Percentiles rank a stretch among this genome's conserved stretches.
Evolutionary conservation across 2,888 invertebrate genomes (phyloP).

Genomic region (Apotomis capreana): DNA sequence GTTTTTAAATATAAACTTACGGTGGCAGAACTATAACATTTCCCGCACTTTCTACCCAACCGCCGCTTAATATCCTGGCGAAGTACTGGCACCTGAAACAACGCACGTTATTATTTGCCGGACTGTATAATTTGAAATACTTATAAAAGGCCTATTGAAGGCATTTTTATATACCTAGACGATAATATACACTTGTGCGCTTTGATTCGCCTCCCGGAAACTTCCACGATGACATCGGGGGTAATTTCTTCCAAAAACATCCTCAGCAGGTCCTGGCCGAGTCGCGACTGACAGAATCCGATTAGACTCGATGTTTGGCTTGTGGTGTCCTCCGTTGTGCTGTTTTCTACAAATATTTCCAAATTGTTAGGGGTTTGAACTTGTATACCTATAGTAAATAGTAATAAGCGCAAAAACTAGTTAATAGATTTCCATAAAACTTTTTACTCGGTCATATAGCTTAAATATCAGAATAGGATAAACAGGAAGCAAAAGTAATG

Average conservation of each 20-base stretch:
- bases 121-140: too few relatives aligned
- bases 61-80: constrained; percentile 94
- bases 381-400: neutral
- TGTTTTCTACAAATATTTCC: constrained; percentile 60
- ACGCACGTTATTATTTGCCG: constrained; percentile 39
- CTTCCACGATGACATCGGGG: constrained; percentile 93
- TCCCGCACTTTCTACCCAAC: constrained; percentile 90
- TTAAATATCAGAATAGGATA: too few relatives aligned
- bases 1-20: constrained; percentile 67
- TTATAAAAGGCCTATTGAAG: too few relatives aligned
- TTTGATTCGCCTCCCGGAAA: constrained; percentile 90
- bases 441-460: too few relatives aligned
- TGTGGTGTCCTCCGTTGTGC: constrained; percentile 69
- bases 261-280: constrained; percentile 93
- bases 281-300: constrained; percentile 79
- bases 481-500: too few relatives aligned
- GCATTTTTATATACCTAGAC: constrained; percentile 78
- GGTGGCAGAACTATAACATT: constrained; percentile 93
- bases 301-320: constrained; percentile 72
- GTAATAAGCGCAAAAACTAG: too few relatives aligned
- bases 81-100: constrained; percentile 92
- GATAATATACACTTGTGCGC: constrained; percentile 97
- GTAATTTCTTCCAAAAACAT: constrained; percentile 97
- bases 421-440: too few relatives aligned
- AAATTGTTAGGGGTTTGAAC: neutral